These are phyloP conservation scores for Drosophila acutilabella DNA, from an alignment of 2,888 invertebrate species.

Conservation along the genomic window DNA sequence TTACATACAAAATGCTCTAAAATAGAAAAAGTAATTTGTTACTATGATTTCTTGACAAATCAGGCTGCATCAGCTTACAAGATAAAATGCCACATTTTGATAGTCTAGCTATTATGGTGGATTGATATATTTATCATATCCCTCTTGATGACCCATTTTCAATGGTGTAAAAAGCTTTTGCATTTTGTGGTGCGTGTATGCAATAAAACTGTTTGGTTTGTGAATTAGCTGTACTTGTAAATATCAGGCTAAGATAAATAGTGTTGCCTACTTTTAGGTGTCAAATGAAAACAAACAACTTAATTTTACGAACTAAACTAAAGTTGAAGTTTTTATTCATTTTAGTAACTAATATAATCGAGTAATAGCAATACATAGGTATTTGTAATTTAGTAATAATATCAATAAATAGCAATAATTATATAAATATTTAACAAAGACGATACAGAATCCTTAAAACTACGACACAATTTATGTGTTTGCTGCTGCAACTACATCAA, in stretches of 20 bases:
- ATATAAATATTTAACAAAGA: conserved; percentile 48
- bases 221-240: conserved; percentile 2
- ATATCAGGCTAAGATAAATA: background rate
- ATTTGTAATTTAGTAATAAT: conserved; percentile 60
- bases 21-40: too few species aligned
- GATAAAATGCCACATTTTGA: too few species aligned
- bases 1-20: too few species aligned
- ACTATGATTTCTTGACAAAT: too few species aligned
- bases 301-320: background rate
- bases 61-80: too few species aligned
- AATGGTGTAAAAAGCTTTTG: background rate
- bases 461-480: conserved; percentile 9
- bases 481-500: conserved; percentile 27
- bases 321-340: conserved; percentile 31
- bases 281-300: background rate
- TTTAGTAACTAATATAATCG: conserved; percentile 31
- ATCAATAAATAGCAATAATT: conserved; percentile 53
- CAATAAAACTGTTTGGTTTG: conserved; percentile 1
- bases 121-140: too few species aligned
- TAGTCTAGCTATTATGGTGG: too few species aligned
- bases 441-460: conserved; percentile 24
- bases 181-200: conserved; percentile 9
- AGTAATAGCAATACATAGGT: conserved; percentile 36
- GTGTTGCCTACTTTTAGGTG: conserved; percentile 36
- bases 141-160: too few species aligned